Percentiles rank a stretch among this genome's conserved stretches.
Conservation (phyloP, 2,113 vertebrate species). For the Abramis brama region DNA sequence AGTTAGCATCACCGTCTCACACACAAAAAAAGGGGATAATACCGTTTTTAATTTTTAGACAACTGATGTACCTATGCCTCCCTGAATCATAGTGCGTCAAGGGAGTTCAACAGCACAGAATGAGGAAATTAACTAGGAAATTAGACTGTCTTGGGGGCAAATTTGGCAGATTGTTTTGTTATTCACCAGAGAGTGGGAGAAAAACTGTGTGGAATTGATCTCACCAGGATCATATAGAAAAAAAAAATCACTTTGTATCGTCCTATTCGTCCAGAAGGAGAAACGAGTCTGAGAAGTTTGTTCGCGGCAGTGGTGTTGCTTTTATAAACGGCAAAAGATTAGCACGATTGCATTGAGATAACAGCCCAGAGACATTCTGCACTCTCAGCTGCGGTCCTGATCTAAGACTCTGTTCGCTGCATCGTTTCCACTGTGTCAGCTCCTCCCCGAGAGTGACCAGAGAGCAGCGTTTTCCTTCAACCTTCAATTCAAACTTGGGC, state of each 20-base stretch:
- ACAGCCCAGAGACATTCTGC: slow-evolving; percentile 71
- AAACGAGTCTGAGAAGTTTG: slow-evolving; percentile 40
- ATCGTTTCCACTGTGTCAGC: slow-evolving; percentile 82
- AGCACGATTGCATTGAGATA: slow-evolving; percentile 75
- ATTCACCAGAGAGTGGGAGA: slow-evolving; percentile 30
- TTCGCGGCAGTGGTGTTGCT: slow-evolving; percentile 36
- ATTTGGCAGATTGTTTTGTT: slow-evolving; percentile 39
- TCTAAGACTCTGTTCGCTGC: slow-evolving; percentile 71
- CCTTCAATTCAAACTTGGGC: slow-evolving; percentile 86
- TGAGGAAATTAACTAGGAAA: slow-evolving; percentile 39
- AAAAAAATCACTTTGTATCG: slow-evolving; percentile 17
- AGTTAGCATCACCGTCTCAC: not conserved
- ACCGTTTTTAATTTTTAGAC: not conserved
- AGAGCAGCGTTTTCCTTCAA: slow-evolving; percentile 83
- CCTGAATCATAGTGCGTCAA: slow-evolving; percentile 20
- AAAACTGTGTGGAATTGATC: slow-evolving; percentile 31
- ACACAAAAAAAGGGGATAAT: not conserved
- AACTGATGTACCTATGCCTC: slow-evolving; percentile 31
- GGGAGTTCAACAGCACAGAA: slow-evolving; percentile 34
- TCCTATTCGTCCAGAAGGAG: slow-evolving; percentile 14
- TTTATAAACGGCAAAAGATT: slow-evolving; percentile 64
- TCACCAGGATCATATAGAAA: slow-evolving; percentile 14
- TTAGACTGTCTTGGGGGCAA: slow-evolving; percentile 37
- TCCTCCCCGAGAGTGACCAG: slow-evolving; percentile 76
- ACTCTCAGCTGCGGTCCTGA: slow-evolving; percentile 68